Evolutionary conservation across 2,113 vertebrate genomes (phyloP), one percentile per base, ranked within the genome.

Genomic region (Morone chrysops): DNA sequence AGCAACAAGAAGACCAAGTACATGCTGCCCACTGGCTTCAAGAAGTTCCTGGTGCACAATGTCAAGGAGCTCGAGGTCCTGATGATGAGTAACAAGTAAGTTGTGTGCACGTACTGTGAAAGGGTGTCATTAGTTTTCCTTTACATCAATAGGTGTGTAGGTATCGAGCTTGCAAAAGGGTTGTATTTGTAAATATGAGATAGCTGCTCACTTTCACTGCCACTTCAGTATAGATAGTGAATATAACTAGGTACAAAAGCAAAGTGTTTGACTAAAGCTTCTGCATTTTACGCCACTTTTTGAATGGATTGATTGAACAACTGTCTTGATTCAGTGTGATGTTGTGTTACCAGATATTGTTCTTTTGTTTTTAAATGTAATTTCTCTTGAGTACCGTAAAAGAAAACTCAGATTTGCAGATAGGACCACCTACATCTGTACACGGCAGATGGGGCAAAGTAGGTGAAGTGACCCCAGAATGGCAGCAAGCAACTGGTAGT

Each of bases 81-180:
- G 45, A 95, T 99, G 96, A 99, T 99, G 98, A 98, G 97, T 81
- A 99, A 99, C 96, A 99, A 97, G 98, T 99, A 93, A 97, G 96
- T 87, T 51, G 3, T 51, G 31, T 31, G 31, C 31, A 31, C 3
- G 3, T 31, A 31, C 31, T 31, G 31, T 31, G 3, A 31, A 31
- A 31, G 31, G 31, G 31, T 31, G 31, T 31, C 2, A 31, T 31
- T 31, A 31, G 2, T 31, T 31, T 31, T 31, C 31, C 31, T 31
- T 31, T 2, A 31, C 3, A 31, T 4, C 31, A 31, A 31, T 31
- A 31, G 31, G 31, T 31, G 3, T 31, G 31, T 31, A 31, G 31
- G 4, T 70, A 2, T 20, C 2, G 31, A 47, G 7, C 1, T 8
- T 41, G 36, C 7, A 2, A 6, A 13, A 41, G 17, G 11, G 10